phyloP scores from a whole-genome alignment of 2,113 vertebrate species.

The Brienomyrus longianalis region DNA sequence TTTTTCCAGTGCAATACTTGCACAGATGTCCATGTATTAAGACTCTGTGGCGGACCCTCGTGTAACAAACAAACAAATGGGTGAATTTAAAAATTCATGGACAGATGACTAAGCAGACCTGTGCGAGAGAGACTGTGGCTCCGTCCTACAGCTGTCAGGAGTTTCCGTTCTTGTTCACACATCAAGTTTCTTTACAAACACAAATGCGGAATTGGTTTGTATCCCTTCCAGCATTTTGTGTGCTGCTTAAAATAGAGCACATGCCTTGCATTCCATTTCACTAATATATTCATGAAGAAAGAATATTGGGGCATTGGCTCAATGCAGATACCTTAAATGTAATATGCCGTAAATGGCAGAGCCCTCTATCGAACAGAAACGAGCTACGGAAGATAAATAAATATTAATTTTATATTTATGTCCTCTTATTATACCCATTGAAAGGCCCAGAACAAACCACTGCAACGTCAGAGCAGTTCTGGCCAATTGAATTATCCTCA shows the following conservation, averaged over 20 bases:
- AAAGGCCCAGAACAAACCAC: not conserved
- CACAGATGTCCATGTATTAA: not conserved
- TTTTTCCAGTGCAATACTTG: not conserved
- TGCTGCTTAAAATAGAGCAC: not conserved
- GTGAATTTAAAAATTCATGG: not conserved
- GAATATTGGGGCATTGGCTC: not conserved
- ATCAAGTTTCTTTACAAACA: not conserved
- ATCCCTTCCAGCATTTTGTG: not conserved
- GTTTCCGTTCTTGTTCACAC: not conserved
- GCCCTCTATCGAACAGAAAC: not conserved
- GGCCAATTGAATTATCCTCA: not conserved
- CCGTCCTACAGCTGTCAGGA: not conserved
- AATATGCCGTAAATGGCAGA: not conserved
- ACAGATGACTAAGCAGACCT: not conserved
- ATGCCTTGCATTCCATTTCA: not conserved
- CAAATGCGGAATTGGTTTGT: not conserved
- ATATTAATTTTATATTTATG: not conserved
- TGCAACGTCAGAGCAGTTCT: not conserved
- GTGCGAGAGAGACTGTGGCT: not conserved
- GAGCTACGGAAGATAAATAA: not conserved
- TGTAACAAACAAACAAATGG: not conserved
- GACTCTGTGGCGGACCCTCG: not conserved
- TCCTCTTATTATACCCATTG: not conserved
- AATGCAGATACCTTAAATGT: not conserved
- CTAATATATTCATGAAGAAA: not conserved